A percentile compares a stretch with the other conserved stretches of the same genome.
These are phyloP conservation scores for fruit fly (Drosophila melanogaster) DNA, from an alignment of 1,140 invertebrate genomes.

Conservation along the genomic window DNA sequence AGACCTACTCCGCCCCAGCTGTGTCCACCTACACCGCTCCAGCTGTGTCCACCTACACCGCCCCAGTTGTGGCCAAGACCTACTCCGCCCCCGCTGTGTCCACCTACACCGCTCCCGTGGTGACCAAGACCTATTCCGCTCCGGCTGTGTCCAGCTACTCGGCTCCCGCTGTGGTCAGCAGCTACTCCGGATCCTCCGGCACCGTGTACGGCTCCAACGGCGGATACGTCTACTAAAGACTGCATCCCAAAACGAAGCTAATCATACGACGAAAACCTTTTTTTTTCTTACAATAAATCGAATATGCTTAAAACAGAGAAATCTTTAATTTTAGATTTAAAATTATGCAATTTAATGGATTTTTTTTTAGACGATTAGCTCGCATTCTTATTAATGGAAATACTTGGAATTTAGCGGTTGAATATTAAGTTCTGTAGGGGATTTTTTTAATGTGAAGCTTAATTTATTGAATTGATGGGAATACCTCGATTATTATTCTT, in stretches of 20 bases:
- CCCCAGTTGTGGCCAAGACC: not conserved
- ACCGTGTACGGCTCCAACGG: constrained; percentile 73
- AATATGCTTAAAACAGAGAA: constrained; percentile 10
- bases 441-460: not conserved
- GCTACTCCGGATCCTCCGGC: constrained; percentile 39
- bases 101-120: constrained; percentile 21
- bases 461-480: not conserved
- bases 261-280: constrained; percentile 34
- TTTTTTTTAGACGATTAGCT: not conserved
- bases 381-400: not conserved
- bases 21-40: constrained; percentile 31
- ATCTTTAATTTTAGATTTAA: not conserved
- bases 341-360: no score
- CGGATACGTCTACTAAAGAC: constrained; percentile 67
- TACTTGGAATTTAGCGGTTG: not conserved
- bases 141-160: constrained; percentile 26
- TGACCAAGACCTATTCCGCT: constrained; percentile 7
- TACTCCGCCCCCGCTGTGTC: constrained; percentile 31
- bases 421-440: not conserved
- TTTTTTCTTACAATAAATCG: constrained; percentile 46
- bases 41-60: constrained; percentile 1
- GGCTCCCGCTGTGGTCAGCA: constrained; percentile 25
- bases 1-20: constrained; percentile 42
- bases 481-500: not conserved
- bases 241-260: constrained; percentile 14